phyloP scores from a whole-genome alignment of 2,888 invertebrate species.

The Cacoxenus indagator region DNA sequence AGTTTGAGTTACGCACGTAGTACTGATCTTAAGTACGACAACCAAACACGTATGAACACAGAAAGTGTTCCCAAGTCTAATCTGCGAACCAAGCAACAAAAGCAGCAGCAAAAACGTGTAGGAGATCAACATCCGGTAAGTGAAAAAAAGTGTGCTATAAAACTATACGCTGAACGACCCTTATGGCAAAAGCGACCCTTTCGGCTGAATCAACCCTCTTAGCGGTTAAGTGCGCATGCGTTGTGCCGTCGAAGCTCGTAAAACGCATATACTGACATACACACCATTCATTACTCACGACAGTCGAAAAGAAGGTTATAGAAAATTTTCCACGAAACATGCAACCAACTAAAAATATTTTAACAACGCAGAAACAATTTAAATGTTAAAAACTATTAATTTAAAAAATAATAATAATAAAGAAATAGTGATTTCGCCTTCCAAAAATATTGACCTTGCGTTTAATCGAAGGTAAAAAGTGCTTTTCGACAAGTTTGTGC shows the following conservation, averaged over 20 bases:
- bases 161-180: too few species aligned
- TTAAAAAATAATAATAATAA: conserved; percentile 6
- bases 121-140: background rate
- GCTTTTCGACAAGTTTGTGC: too few species aligned
- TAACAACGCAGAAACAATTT: background rate
- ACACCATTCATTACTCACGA: conserved; percentile 37
- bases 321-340: conserved; percentile 53
- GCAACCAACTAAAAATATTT: conserved; percentile 47
- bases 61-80: too few species aligned
- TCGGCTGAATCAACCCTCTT: conserved; percentile 26
- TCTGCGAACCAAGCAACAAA: too few species aligned
- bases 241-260: conserved; percentile 26
- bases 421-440: too few species aligned
- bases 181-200: too few species aligned
- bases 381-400: conserved; percentile 12
- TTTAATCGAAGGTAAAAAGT: too few species aligned
- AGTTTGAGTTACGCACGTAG: too few species aligned
- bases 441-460: too few species aligned
- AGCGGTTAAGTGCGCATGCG: conserved; percentile 3
- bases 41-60: too few species aligned
- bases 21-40: too few species aligned
- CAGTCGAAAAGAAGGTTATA: conserved; percentile 30
- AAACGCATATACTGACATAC: conserved; percentile 30
- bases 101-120: background rate
- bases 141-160: conserved; percentile 1